Percentiles rank a stretch among this genome's conserved stretches.
Evolutionary conservation across 2,113 vertebrate genomes (phyloP).

Genomic region (Pionites leucogaster): DNA sequence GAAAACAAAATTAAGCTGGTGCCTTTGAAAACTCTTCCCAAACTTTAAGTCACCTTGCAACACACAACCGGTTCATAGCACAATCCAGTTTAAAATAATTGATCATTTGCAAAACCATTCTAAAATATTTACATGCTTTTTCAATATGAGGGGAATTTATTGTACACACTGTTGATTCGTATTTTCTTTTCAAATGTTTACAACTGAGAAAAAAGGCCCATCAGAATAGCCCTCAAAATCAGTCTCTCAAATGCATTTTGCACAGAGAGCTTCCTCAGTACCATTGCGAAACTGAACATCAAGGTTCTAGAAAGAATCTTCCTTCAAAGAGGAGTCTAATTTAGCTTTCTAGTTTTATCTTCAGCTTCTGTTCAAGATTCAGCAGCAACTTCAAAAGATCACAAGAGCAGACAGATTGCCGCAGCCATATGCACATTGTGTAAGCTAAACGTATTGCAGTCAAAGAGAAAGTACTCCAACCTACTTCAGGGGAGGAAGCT

Average conservation of each 20-base stretch:
- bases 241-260: background rate
- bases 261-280: background rate
- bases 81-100: background rate
- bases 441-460: background rate
- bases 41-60: background rate
- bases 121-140: background rate
- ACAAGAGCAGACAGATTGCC: background rate
- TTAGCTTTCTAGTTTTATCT: background rate
- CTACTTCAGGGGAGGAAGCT: background rate
- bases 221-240: background rate
- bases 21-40: background rate
- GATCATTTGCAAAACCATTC: background rate
- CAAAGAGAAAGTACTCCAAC: background rate
- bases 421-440: background rate
- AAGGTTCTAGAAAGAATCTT: background rate
- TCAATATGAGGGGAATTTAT: background rate
- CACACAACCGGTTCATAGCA: fast-evolving
- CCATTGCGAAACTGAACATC: background rate
- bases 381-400: background rate
- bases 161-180: background rate
- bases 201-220: background rate
- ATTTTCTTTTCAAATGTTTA: background rate
- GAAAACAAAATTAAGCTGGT: background rate
- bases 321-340: background rate
- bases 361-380: background rate